These are phyloP conservation scores for Alfaro cultratus DNA, from an alignment of 2,797 vertebrate species.

Conservation along the genomic window DNA sequence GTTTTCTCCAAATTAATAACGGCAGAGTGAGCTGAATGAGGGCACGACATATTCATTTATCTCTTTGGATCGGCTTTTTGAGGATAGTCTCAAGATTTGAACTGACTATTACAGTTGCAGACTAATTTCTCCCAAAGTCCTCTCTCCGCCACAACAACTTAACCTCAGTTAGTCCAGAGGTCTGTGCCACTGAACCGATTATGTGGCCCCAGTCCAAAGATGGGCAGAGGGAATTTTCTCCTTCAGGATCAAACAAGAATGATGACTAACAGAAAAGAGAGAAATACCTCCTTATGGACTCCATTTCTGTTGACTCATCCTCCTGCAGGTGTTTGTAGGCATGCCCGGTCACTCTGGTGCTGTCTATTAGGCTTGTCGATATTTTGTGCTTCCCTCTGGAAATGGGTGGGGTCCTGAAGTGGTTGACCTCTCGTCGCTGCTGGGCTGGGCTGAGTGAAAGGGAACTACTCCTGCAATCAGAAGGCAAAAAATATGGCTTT, in stretches of 20 bases:
- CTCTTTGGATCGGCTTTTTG: slow-evolving; percentile 65
- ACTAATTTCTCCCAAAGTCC: slow-evolving; percentile 58
- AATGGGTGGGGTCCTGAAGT: slow-evolving; percentile 78
- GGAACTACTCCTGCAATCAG: slow-evolving; percentile 75
- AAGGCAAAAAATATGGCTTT: background rate
- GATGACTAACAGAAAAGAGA: slow-evolving; percentile 12
- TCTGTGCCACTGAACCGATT: slow-evolving; percentile 15
- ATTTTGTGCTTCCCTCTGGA: slow-evolving; percentile 75
- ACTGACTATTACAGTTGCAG: slow-evolving; percentile 55
- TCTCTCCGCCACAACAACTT: slow-evolving; percentile 51
- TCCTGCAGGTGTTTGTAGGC: slow-evolving; percentile 83
- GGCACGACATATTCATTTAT: slow-evolving; percentile 60
- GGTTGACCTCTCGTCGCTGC: slow-evolving; percentile 62
- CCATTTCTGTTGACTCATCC: slow-evolving; percentile 72
- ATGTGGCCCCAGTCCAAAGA: slow-evolving; percentile 21
- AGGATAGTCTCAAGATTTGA: slow-evolving; percentile 48
- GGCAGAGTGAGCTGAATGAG: slow-evolving; percentile 55
- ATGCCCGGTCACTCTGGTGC: slow-evolving; percentile 65
- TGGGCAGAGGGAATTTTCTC: slow-evolving; percentile 18
- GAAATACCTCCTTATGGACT: slow-evolving; percentile 73
- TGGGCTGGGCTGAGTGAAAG: slow-evolving; percentile 76
- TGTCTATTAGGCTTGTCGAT: slow-evolving; percentile 65
- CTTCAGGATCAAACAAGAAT: slow-evolving; percentile 12
- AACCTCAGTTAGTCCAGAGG: slow-evolving; percentile 50
- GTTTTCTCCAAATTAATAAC: slow-evolving; percentile 62